Evolutionary conservation across 2,888 invertebrate genomes (phyloP), one percentile per base, ranked within the genome.

Genomic region (Alitta virens): DNA sequence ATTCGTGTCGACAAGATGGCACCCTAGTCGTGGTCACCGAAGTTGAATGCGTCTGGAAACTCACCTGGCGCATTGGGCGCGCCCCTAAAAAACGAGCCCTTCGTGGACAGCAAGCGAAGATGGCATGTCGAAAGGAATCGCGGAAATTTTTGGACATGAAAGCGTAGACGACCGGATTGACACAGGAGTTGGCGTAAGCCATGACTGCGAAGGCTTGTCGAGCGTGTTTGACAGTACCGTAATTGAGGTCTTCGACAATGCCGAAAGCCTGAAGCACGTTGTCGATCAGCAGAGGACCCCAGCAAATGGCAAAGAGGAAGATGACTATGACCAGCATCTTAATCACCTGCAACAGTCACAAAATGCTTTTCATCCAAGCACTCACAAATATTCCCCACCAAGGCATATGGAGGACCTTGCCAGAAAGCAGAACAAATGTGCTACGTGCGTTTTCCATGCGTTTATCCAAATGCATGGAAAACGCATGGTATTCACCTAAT

Each of bases 61-160:
- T 59, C 38, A 58, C 51, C 49, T 55, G 55, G n/a, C 56, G 57
- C 21, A 50, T 46, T 27, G 49, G 51, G 24, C 62, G 56, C 18
- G 33, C 33, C 33, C 33, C 33, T 33, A 33, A 33, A 33, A 33
- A 33, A 33, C 33, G 33, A 33, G 33, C 33, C 33, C 33, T 5
- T 33, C 33, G 5, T 7, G 33, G 33, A 33, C 33, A 33, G 33
- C 33, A 33, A 12, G 33, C 33, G 33, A 33, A 33, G 33, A 33
- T 33, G 5, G 76, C 75, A 52, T 74, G 70, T 52, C 74, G 72
- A 68, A 83, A 83, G 3, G 78, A 75, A 52, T 78, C 86, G 2
- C 89, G 82, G 79, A 89, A 89, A 79, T 87, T 88, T 73, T 86
- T 86, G 50, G 89, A 89, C 87, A 90, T 88, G 80, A 90, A 90